Evolutionary conservation across 2,113 vertebrate genomes (phyloP), one percentile per base, ranked within the genome.

Genomic region (Otus sunia): DNA sequence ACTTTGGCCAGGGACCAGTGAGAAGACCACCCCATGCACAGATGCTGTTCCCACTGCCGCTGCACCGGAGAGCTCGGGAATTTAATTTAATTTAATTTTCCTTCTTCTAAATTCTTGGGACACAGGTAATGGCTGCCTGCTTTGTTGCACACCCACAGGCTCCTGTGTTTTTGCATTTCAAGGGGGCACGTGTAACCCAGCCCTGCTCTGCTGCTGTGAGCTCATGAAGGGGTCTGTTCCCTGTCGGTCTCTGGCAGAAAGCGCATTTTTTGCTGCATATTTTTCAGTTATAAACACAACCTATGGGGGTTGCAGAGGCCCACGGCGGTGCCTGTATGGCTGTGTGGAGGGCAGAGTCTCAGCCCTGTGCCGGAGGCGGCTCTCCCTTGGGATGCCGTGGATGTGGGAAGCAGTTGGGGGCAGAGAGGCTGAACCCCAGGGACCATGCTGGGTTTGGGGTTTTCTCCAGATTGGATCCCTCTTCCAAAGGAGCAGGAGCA

Each of bases 201-300:
- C 8, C 53, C 43, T 3, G 16, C 43, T 43, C 43, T 43, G 15
- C 43, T 4, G 43, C 43, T 45, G 16, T 45, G 43, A 45, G 43
- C 43, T 45, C 43, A 45, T 45, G 43, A 53, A 8, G 29, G 29
- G 23, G 11, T 37, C 18, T 14, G 23, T 3, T 39, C 17, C 34
- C 26, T 1, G 0, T 3, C 1, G 4, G 12, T 10, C 20, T 22
- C 37, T 12, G 16, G 47, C 17, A 17, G 43, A 47, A 34, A 14
- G 25, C 10, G 1, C 23, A 2, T 15, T 6, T 39, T 73, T 13
- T 26, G 6, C 21, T 17, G 4, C 1, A 0, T 6, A 6, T 25
- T n/a, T 59, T 47, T 11, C 29, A 13, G 23, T 11, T 36, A 8
- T 5, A 6, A 15, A 18, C 4, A 1, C 25, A 25, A 23, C 15